Evolutionary conservation across 2,113 vertebrate genomes (phyloP), one percentile per base, ranked within the genome.

Genomic region (Chroicocephalus ridibundus): DNA sequence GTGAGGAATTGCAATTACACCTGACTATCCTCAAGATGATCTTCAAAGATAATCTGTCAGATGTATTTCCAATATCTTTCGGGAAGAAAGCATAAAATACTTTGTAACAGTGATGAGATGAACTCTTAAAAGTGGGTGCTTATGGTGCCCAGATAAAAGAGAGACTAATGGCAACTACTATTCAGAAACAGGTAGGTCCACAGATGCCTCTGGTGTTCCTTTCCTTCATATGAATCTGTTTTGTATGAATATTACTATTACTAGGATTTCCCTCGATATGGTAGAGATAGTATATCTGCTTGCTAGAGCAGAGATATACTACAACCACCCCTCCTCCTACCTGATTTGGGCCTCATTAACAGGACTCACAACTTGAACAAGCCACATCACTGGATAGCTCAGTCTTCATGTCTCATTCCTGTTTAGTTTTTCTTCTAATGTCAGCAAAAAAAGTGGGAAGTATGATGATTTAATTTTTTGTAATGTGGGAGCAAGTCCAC

Each of bases 281-380:
- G 19, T 18, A 46, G 2, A 68, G 40, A 7, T 0, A 29, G 2
- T 1, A 9, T 10, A 17, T 36, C 15, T 40, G 26, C 8, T 52
- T 32, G 34, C 42, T 51, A 32, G 12, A 62, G 19, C 19, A 38
- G n/a, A 6, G 9, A 54, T 34, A 46, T 31, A 49, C 31, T 17
- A 26, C 24, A 75, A 11, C 11, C 29, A 13, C 5, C 9, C 17
- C 26, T 52, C 9, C 29, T 92, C 36, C 20, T 32, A 11, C 14
- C 49, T 26, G 29, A 40, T 88, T 61, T 46, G 32, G 64, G 24
- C 15, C 29, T 79, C 10, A 13, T 57, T 57, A 32, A 13, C 40
- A 77, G 16, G 42, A 54, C 22, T 34, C 32, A 15, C 27, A 92
- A 26, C 38, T 78, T 65, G 20, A 54, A n/a, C 15, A 49, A 65